Evolutionary conservation across 1,140 invertebrate genomes (phyloP).

Genomic region (Halesus radiatus): DNA sequence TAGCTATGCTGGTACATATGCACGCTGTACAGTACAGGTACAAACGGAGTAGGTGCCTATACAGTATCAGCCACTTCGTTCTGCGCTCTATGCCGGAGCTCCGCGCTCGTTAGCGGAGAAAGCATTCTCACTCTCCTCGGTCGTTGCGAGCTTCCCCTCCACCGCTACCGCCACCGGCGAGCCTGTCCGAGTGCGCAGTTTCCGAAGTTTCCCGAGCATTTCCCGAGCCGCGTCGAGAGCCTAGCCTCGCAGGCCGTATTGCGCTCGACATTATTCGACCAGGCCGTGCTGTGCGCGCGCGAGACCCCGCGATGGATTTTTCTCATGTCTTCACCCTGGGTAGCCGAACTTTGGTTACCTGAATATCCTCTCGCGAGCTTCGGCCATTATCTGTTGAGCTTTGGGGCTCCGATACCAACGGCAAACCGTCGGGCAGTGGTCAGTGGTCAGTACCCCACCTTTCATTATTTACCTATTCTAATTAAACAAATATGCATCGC

Average conservation of each 20-base stretch:
- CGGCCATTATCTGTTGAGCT: conserved; percentile 41
- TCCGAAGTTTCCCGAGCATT: conserved; percentile 16
- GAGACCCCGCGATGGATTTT: conserved; percentile 40
- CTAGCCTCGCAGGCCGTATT: conserved; percentile 30
- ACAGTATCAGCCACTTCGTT: too few relatives aligned
- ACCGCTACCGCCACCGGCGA: not conserved
- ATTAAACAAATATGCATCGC: too few relatives aligned
- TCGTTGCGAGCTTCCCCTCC: too few relatives aligned
- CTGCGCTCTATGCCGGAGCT: not conserved
- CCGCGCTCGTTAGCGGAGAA: not conserved
- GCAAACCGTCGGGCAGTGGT: not conserved
- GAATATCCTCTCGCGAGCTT: conserved; percentile 34
- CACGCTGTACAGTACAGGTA: not conserved
- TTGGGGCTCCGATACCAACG: not conserved
- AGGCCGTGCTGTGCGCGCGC: conserved; percentile 32
- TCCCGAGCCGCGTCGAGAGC: not conserved
- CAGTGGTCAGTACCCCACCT: conserved; percentile 15
- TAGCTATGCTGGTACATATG: not conserved
- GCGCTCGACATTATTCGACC: conserved; percentile 21
- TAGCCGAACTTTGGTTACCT: conserved; percentile 37
- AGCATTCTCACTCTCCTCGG: too few relatives aligned
- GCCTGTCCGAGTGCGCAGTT: conserved; percentile 9
- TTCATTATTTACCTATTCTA: not conserved
- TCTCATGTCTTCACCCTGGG: conserved; percentile 18
- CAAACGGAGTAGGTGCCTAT: not conserved